phyloP scores from a whole-genome alignment of 2,797 vertebrate genomes.

The Sebastes minor region DNA sequence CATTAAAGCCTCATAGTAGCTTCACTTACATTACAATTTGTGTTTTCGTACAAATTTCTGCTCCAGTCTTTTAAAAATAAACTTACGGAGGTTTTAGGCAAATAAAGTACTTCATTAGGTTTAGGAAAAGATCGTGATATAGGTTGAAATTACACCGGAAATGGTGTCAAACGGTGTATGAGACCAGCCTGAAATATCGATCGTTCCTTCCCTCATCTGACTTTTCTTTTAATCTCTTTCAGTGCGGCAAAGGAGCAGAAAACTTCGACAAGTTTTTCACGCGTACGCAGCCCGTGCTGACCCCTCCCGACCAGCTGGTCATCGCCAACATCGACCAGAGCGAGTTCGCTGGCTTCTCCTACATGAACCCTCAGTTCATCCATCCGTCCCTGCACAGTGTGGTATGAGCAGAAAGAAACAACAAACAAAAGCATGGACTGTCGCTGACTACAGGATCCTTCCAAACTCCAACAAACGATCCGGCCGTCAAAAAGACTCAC shows the following conservation, averaged over 20 bases:
- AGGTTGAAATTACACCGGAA: no score
- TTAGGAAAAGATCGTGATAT: no score
- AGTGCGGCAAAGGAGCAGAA: constrained; percentile 97
- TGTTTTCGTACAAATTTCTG: no score
- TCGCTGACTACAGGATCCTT: constrained; percentile 49
- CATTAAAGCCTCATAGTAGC: no score
- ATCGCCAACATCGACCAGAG: constrained; percentile 98
- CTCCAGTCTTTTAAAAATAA: no score
- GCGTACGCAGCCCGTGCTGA: constrained; percentile 93
- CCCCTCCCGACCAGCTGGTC: constrained; percentile 96
- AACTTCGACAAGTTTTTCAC: constrained; percentile 99
- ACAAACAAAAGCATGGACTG: constrained; percentile 35
- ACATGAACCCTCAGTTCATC: constrained; percentile 92
- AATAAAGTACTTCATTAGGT: no score
- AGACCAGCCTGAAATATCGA: background rate
- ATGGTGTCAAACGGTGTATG: no score
- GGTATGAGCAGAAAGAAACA: constrained; percentile 83
- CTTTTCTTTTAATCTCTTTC: constrained; percentile 36
- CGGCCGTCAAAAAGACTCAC: constrained; percentile 42
- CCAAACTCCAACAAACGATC: constrained; percentile 37
- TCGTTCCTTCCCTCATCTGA: background rate
- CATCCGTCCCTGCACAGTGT: constrained; percentile 88
- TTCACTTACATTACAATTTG: no score
- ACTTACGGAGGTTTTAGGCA: no score
- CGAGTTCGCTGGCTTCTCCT: constrained; percentile 98